Evolutionary conservation across 2,888 invertebrate species (phyloP).

Genomic region (Torymus auratus): DNA sequence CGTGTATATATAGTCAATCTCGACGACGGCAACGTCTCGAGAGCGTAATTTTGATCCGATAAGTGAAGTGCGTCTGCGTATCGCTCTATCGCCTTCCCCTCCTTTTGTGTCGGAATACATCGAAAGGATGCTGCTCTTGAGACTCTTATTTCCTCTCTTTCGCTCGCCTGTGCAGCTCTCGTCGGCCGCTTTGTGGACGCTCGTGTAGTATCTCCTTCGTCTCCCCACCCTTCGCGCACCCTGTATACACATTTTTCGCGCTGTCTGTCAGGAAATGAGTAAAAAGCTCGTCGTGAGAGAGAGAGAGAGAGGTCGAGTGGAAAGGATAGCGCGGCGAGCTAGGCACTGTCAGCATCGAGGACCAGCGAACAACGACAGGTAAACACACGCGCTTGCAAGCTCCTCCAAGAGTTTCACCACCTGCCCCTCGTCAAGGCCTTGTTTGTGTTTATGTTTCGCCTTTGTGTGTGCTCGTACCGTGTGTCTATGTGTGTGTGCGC

Average conservation of each 20-base stretch:
- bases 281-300: background rate
- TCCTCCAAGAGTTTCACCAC: background rate
- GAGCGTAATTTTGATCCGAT: conserved; percentile 50
- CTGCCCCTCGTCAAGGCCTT: conserved; percentile 24
- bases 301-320: background rate
- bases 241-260: background rate
- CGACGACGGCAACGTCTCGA: background rate
- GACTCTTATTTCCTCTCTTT: background rate
- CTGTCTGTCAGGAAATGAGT: conserved; percentile 3
- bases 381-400: conserved; percentile 37
- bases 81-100: background rate
- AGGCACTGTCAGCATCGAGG: background rate
- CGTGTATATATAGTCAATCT: conserved; percentile 2
- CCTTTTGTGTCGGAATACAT: conserved; percentile 5
- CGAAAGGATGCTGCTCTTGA: conserved; percentile 15
- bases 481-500: background rate
- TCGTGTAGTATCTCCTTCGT: background rate
- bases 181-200: background rate
- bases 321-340: background rate
- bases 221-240: background rate
- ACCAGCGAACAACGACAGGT: conserved; percentile 33
- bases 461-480: background rate
- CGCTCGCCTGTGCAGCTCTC: background rate
- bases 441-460: conserved; percentile 18
- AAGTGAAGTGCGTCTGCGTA: conserved; percentile 32